Conservation (phyloP, 2,113 vertebrate genomes). For the Passerina amoena region DNA sequence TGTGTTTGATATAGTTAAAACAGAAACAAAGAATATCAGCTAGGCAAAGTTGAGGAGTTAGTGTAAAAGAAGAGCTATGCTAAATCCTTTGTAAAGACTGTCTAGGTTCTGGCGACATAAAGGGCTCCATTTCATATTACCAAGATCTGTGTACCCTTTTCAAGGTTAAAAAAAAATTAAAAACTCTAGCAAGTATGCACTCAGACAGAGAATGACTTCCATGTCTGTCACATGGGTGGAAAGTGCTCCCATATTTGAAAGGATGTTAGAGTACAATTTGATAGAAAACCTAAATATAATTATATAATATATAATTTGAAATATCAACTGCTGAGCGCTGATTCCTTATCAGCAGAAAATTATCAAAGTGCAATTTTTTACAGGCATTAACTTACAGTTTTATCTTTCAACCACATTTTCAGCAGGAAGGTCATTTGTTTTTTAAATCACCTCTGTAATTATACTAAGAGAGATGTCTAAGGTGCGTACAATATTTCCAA, state of each 20-base stretch:
- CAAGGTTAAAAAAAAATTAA: neutral
- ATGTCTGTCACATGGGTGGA: neutral
- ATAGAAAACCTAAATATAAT: neutral
- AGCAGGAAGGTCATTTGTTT: accelerated
- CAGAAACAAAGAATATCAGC: neutral
- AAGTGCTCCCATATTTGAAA: neutral
- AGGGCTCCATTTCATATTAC: neutral
- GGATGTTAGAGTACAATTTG: neutral
- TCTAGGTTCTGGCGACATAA: neutral
- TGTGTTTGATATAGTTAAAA: neutral
- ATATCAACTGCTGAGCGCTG: neutral
- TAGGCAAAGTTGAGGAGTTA: neutral
- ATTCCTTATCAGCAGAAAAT: neutral
- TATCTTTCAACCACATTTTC: neutral
- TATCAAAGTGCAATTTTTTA: neutral
- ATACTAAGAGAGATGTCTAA: neutral
- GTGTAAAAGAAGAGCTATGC: neutral
- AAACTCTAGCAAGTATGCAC: neutral
- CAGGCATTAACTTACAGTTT: neutral
- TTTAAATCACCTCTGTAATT: neutral
- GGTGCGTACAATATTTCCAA: neutral
- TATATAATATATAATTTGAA: neutral
- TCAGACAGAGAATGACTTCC: neutral
- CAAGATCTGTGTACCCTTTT: neutral
- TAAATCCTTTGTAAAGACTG: neutral